phyloP scores from a whole-genome alignment of 2,888 invertebrate species.

The Pycnomerus fuliginosus region DNA sequence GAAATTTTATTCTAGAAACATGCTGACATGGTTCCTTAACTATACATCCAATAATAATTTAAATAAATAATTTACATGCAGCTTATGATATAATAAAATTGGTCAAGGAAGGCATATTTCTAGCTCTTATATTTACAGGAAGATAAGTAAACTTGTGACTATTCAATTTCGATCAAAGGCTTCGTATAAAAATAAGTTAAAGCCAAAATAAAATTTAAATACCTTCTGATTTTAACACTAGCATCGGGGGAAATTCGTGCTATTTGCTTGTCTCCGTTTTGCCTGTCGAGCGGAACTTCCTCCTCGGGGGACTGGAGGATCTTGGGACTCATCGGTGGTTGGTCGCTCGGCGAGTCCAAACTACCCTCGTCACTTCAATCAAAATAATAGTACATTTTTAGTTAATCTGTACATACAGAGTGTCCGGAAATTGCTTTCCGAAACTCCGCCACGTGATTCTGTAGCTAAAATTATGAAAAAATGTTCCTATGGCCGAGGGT shows the following conservation, averaged over 20 bases:
- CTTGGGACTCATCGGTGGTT: conserved; percentile 48
- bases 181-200: conserved; percentile 43
- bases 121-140: conserved; percentile 16
- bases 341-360: conserved; percentile 52
- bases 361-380: conserved; percentile 53
- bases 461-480: no score
- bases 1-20: conserved; percentile 36
- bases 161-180: conserved; percentile 38
- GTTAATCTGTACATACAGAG: no score
- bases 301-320: conserved; percentile 44
- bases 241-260: conserved; percentile 38
- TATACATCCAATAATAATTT: conserved; percentile 19
- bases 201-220: conserved; percentile 43
- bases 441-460: no score
- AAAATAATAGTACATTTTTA: no score
- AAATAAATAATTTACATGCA: conserved; percentile 17
- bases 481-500: no score
- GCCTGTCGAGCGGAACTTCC: conserved; percentile 28
- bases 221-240: conserved; percentile 50
- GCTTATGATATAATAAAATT: conserved; percentile 14
- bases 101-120: conserved; percentile 11
- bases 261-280: conserved; percentile 39
- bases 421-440: no score
- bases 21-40: conserved; percentile 33
- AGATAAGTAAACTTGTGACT: neutral